Evolutionary conservation across 2,797 vertebrate species (phyloP), one percentile per base, ranked within the genome.

Genomic region (Siniperca scherzeri): DNA sequence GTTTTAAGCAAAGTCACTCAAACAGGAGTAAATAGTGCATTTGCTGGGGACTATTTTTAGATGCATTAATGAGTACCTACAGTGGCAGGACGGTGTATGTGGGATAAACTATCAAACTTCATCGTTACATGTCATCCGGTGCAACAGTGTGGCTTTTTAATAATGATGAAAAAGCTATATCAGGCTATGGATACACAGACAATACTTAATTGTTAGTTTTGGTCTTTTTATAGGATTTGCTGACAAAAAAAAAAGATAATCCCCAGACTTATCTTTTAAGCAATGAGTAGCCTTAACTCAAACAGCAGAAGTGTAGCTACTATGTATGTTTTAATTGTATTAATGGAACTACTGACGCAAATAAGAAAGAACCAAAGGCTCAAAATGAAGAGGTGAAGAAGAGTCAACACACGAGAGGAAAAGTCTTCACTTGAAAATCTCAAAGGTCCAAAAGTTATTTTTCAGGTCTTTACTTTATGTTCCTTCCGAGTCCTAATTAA

Each of bases 401-500:
- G 60, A 77, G 40, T 64, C 33, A 57, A 21, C 71, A n/a, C 25
- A 50, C 9, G 8, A 52, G 14, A 36, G 17, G 1, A 0, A 56
- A 80, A 74, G 64, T 12, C 3, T 42, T 40, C n/a, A 21, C 7
- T 50, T 46, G 4, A 69, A 78, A 65, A 71, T 75, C 68, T 36
- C 1, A 0, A 50, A 55, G 50, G 55, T 76, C n/a, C 40, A 42
- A 76, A 82, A 82, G 70, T 88, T 78, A 65, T 86, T 78, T 81
- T 86, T 83, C 57, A 85, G 40, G 60, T 75, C 61, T 52, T 69
- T 19, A 33, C 48, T 75, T 82, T 78, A 5, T 65, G 66, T 85
- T 87, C 69, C 80, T 80, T 78, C 82, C 62, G n/a, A 89, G 83
- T 87, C 80, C 87, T 89, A 93, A 90, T 94, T 93, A 92, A 91